phyloP scores from a whole-genome alignment of 1,140 invertebrate genomes.

The Aphelenchoides avenae region DNA sequence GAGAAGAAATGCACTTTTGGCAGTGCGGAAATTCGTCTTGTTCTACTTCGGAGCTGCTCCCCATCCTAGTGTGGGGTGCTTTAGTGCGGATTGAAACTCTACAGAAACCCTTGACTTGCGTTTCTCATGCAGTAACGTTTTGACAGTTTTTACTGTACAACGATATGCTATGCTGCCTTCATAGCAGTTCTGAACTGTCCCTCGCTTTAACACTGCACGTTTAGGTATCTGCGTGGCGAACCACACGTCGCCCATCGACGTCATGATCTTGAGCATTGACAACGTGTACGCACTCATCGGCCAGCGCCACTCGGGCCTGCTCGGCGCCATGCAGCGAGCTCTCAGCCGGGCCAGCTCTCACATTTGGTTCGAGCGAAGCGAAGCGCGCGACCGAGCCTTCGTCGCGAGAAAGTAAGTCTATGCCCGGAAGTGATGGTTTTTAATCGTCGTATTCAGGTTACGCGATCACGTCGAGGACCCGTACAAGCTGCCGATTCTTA shows the following conservation, averaged over 20 bases:
- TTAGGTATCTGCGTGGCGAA: constrained; percentile 89
- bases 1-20: too few relatives aligned
- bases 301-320: constrained; percentile 85
- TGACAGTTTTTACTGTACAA: not conserved
- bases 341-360: constrained; percentile 86
- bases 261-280: constrained; percentile 90
- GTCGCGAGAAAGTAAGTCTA: constrained; percentile 67
- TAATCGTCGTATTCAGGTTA: constrained; percentile 16
- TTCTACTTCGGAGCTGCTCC: not conserved
- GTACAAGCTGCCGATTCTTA: constrained; percentile 90
- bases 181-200: not conserved
- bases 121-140: constrained; percentile 1
- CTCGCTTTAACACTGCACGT: not conserved
- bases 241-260: constrained; percentile 97
- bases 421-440: not conserved
- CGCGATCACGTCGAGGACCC: constrained; percentile 84
- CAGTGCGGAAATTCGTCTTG: not conserved
- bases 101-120: not conserved
- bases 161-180: not conserved
- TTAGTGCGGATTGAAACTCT: not conserved
- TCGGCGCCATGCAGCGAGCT: constrained; percentile 86
- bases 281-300: constrained; percentile 97
- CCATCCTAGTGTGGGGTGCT: not conserved
- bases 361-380: constrained; percentile 97
- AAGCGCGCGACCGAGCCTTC: constrained; percentile 84